Conservation (phyloP, 2,888 invertebrate species). For the Diogma glabrata region DNA sequence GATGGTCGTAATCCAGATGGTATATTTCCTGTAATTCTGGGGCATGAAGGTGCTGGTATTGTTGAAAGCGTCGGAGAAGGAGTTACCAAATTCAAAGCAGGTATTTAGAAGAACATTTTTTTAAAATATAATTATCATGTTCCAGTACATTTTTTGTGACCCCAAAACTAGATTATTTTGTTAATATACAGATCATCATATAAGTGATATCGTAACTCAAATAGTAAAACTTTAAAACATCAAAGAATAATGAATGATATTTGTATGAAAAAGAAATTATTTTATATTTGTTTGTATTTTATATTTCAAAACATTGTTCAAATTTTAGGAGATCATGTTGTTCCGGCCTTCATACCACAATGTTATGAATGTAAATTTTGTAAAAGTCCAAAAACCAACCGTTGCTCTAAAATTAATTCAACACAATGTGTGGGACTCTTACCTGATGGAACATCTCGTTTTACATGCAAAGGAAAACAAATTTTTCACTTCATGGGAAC, state of each 20-base stretch:
- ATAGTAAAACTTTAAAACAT: too few relatives aligned
- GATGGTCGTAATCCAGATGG: conserved; percentile 86
- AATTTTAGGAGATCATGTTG: conserved; percentile 44
- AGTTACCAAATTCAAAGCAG: conserved; percentile 73
- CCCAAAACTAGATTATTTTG: too few relatives aligned
- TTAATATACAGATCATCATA: too few relatives aligned
- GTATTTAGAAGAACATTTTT: too few relatives aligned
- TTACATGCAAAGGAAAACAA: conserved; percentile 45
- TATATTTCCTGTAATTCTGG: conserved; percentile 81
- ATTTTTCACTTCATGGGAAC: conserved; percentile 92
- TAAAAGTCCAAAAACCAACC: conserved; percentile 86
- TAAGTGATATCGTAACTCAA: too few relatives aligned
- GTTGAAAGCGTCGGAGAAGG: conserved; percentile 95
- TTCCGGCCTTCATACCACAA: conserved; percentile 84
- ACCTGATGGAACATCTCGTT: conserved; percentile 80
- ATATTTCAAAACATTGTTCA: too few relatives aligned
- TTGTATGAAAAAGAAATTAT: too few relatives aligned
- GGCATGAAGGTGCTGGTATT: conserved; percentile 93
- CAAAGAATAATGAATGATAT: too few relatives aligned
- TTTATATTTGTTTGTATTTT: too few relatives aligned
- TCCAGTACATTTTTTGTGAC: too few relatives aligned
- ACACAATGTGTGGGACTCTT: conserved; percentile 82
- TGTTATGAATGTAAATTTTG: conserved; percentile 96
- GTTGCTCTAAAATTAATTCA: conserved; percentile 83
- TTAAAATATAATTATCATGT: too few relatives aligned